Base-by-base conservation (phyloP, 2,888 invertebrate genomes). In the Drosophila yooni region DNA sequence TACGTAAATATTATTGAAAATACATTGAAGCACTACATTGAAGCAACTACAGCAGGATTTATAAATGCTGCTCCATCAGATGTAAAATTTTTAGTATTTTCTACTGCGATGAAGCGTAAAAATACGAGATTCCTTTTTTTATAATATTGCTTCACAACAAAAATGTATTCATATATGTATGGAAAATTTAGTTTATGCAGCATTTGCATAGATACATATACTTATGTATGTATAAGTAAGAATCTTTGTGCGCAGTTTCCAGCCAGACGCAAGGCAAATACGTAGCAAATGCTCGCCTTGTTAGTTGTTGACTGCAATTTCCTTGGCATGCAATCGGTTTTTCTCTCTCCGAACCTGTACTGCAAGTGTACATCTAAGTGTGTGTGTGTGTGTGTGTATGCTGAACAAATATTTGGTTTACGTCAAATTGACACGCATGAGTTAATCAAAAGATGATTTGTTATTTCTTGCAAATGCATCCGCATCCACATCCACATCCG, bases 391-490 rank as follows among this genome's bases (percentile, higher is more conserved):
- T 48, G 65, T 64, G 69, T 77, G 71, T 83, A 79, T 82, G 77
- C 74, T 82, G 75, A 62, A 65, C 82, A 88, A 89, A 85, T 85
- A 90, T 87, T 87, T 87, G 81, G 90, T 85, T 90, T 87, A 83
- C 90, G 79, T 88, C 81, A 79, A 86, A 87, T 90, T 90, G 89
- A 83, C 83, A 87, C 87, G 87, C 90, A 86, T 87, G 87, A 88
- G 89, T 90, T 88, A 86, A 87, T 87, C 90, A 90, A 90, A 88
- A 90, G 90, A 87, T 88, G 89, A 85, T 85, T 85, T 85, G 88
- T 85, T 88, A 85, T 85, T 87, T 82, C 88, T 89, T 67, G 88
- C 85, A 85, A 89, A 88, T 89, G 89, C 89, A 79, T 84, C 89
- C 88, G 77, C 76, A 73, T 76, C 60, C 34, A 21, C 62, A 67